Percentiles rank a stretch among this genome's conserved stretches.
phyloP scores from a whole-genome alignment of 2,113 vertebrate genomes.

The Hystrix cristata region DNA sequence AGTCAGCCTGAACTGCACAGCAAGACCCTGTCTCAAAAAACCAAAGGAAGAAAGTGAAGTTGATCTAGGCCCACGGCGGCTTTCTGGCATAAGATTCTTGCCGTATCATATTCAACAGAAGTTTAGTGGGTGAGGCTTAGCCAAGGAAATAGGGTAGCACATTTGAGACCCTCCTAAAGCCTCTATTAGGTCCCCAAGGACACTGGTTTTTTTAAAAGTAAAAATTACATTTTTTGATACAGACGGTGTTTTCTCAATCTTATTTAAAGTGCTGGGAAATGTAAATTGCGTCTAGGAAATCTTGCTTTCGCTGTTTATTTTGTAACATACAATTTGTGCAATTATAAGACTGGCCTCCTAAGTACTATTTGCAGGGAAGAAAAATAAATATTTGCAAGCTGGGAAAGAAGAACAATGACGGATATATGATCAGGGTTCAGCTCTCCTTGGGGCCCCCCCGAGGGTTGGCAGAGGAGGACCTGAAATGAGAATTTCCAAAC shows the following conservation, averaged over 20 bases:
- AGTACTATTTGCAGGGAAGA: slow-evolving; percentile 53
- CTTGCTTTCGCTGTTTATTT: slow-evolving; percentile 52
- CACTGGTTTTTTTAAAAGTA: neutral
- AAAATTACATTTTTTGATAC: slow-evolving; percentile 26
- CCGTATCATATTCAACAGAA: neutral
- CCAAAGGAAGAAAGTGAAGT: neutral
- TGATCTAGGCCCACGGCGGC: neutral
- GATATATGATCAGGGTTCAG: neutral
- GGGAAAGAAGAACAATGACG: slow-evolving; percentile 36
- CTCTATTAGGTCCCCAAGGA: slow-evolving; percentile 1
- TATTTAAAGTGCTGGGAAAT: slow-evolving; percentile 51
- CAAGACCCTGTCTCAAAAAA: neutral
- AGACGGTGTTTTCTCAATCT: slow-evolving; percentile 58
- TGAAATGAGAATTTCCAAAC: slow-evolving; percentile 40
- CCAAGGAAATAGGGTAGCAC: neutral
- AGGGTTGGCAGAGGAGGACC: neutral
- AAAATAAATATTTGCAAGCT: slow-evolving; percentile 69
- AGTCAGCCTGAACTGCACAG: neutral
- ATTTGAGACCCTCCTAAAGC: neutral
- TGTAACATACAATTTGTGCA: slow-evolving; percentile 66
- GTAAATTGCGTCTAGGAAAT: slow-evolving; percentile 13
- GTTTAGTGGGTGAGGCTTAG: neutral
- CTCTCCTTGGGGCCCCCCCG: neutral
- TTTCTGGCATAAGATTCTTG: neutral
- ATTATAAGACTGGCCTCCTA: slow-evolving; percentile 49